phyloP scores from a whole-genome alignment of 2,888 invertebrate species.

The Pandemis corylana region DNA sequence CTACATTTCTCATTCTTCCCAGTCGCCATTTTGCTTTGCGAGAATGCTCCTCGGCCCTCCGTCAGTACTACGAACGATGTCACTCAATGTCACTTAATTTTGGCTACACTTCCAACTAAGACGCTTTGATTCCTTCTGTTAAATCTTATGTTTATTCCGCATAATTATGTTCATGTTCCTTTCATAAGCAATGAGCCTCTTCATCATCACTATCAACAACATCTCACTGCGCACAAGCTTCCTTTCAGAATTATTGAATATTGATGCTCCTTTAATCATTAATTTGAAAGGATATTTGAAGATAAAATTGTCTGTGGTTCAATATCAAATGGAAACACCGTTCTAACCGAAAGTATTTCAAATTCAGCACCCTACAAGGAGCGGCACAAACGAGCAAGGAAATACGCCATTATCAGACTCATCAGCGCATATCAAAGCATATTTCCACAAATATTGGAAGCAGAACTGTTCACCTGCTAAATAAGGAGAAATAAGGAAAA shows the following conservation, averaged over 20 bases:
- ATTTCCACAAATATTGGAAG: conserved; percentile 12
- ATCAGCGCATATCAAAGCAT: conserved; percentile 8
- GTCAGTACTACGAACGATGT: neutral
- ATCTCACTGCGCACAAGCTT: no score
- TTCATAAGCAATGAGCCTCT: neutral
- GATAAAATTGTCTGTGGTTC: no score
- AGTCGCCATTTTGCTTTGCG: neutral
- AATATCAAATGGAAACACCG: neutral
- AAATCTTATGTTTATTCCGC: neutral
- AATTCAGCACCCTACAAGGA: neutral
- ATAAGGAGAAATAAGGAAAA: conserved; percentile 29
- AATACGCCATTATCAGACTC: conserved; percentile 28
- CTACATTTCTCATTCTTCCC: neutral
- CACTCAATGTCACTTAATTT: neutral
- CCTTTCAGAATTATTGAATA: no score
- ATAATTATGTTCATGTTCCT: neutral
- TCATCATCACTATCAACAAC: no score
- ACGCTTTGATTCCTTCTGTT: neutral
- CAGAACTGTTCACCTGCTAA: conserved; percentile 13
- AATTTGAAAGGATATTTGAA: neutral
- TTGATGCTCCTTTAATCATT: no score
- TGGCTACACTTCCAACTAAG: neutral
- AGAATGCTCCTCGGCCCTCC: neutral
- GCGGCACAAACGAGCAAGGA: neutral
- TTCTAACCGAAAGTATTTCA: neutral